Evolutionary conservation across 2,888 invertebrate species (phyloP).

Genomic region (Steromphala cineraria): DNA sequence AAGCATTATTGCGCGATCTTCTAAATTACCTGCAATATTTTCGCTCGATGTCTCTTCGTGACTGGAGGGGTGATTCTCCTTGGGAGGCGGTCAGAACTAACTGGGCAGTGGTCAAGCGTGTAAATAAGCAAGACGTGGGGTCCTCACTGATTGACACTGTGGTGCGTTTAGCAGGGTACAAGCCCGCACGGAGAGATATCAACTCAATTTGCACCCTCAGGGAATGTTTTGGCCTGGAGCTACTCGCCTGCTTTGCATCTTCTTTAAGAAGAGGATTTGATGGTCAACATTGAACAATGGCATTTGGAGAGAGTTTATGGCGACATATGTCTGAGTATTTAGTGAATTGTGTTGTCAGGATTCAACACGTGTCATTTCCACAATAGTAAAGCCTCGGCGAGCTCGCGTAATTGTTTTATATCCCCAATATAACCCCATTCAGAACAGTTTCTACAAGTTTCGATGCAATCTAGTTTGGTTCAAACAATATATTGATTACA

Average conservation of each 20-base stretch:
- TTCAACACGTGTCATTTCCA: background rate
- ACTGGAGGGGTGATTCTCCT: no score
- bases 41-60: background rate
- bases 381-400: background rate
- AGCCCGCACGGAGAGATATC: background rate
- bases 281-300: background rate
- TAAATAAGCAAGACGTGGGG: background rate
- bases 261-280: constrained; percentile 1
- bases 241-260: background rate
- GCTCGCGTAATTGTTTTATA: background rate
- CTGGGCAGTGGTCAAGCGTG: background rate
- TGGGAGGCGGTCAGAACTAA: background rate
- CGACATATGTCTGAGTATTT: background rate
- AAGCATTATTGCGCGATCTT: background rate
- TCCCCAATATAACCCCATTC: background rate
- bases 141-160: background rate
- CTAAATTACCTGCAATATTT: background rate
- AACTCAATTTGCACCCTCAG: background rate
- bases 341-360: background rate
- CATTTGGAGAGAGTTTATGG: background rate
- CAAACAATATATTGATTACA: background rate
- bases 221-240: background rate
- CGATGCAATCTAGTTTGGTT: background rate
- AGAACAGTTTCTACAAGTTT: background rate
- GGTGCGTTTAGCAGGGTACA: background rate